A percentile compares a stretch with the other conserved stretches of the same genome.
phyloP scores from a whole-genome alignment of 2,888 invertebrate species.

The Dicycla oo region DNA sequence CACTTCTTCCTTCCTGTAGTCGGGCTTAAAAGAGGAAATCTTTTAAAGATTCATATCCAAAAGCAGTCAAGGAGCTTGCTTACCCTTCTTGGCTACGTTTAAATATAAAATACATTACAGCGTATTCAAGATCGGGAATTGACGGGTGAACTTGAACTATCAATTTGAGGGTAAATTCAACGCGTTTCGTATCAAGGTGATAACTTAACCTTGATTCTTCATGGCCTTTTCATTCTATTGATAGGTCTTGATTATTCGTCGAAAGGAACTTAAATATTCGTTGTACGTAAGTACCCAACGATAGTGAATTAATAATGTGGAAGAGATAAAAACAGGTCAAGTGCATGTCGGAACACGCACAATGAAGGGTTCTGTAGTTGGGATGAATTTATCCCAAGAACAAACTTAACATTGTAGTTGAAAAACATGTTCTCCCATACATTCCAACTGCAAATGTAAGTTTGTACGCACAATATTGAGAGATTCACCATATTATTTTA shows the following conservation, averaged over 20 bases:
- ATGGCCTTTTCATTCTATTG: conserved; percentile 26
- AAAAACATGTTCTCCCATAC: too few species aligned
- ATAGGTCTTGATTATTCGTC: conserved; percentile 26
- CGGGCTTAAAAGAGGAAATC: background rate
- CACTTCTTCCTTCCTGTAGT: background rate
- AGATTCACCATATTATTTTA: too few species aligned
- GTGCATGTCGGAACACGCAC: too few species aligned
- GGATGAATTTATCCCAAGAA: too few species aligned
- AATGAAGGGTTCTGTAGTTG: too few species aligned
- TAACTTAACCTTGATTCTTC: conserved; percentile 31
- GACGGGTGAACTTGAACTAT: conserved; percentile 57
- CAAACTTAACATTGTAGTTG: too few species aligned
- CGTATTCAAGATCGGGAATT: conserved; percentile 29
- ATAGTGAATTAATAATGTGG: conserved; percentile 6
- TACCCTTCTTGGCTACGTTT: conserved; percentile 17
- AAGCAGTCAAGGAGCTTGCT: background rate
- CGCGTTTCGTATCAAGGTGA: conserved; percentile 35
- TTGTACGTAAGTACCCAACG: background rate
- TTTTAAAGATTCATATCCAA: conserved; percentile 22
- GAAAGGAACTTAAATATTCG: conserved; percentile 4
- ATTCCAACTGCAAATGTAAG: too few species aligned
- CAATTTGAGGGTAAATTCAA: conserved; percentile 43
- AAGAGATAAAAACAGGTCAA: conserved; percentile 10
- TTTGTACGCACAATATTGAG: too few species aligned
- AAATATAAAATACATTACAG: conserved; percentile 37